Evolutionary conservation across 2,888 invertebrate genomes (phyloP).

Genomic region (Torymus aiolomorphi): DNA sequence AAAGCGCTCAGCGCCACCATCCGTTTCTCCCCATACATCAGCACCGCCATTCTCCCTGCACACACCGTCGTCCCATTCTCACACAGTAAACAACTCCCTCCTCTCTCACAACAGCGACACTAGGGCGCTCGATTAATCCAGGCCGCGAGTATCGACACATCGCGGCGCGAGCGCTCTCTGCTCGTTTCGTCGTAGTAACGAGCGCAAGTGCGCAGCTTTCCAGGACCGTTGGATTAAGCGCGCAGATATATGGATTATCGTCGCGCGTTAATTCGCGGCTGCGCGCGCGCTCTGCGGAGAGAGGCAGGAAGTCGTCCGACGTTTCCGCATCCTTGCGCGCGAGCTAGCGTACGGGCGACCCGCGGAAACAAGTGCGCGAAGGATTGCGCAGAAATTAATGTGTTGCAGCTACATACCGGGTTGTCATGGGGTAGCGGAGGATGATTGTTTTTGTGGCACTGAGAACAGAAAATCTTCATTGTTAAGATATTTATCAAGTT

Average conservation of each 20-base stretch:
- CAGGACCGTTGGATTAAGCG: slow-evolving; percentile 29
- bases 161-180: background rate
- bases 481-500: too few relatives aligned
- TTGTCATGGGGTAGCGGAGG: too few relatives aligned
- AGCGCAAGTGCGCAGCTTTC: slow-evolving; percentile 4
- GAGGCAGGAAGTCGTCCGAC: slow-evolving; percentile 9
- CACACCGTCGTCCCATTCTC: too few relatives aligned
- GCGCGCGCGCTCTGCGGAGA: background rate
- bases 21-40: too few relatives aligned
- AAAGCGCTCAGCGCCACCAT: too few relatives aligned
- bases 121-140: slow-evolving; percentile 32
- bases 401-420: too few relatives aligned
- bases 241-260: slow-evolving; percentile 42
- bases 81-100: too few relatives aligned
- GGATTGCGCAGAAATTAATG: slow-evolving; percentile 10
- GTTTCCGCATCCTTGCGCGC: background rate
- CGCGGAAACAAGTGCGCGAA: background rate
- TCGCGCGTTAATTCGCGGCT: slow-evolving; percentile 7
- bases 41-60: too few relatives aligned
- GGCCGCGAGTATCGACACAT: background rate
- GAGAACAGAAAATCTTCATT: too few relatives aligned
- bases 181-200: slow-evolving; percentile 24
- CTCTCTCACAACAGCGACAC: too few relatives aligned
- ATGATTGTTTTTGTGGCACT: too few relatives aligned
- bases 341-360: too few relatives aligned